phyloP scores from a whole-genome alignment of 2,113 vertebrate species.

The Takifugu flavidus region DNA sequence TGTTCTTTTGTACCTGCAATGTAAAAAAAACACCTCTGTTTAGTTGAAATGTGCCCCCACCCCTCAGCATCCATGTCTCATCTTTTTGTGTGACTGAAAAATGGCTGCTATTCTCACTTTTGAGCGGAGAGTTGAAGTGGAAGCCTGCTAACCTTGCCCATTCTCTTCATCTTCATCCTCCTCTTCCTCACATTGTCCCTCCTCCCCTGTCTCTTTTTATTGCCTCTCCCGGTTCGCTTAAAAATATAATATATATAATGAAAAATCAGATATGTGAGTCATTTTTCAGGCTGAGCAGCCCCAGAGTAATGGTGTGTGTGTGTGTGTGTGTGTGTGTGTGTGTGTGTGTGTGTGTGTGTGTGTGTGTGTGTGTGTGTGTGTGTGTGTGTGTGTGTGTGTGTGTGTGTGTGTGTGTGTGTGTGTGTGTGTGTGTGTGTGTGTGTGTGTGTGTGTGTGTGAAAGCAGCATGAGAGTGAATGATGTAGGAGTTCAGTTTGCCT shows the following conservation, averaged over 20 bases:
- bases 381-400: neutral
- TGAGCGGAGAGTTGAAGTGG: slow-evolving; percentile 21
- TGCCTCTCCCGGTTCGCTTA: slow-evolving; percentile 13
- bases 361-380: neutral
- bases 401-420: slow-evolving; percentile 1
- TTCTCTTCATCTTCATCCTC: slow-evolving; percentile 15
- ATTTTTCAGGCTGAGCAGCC: slow-evolving; percentile 37
- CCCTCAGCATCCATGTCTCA: slow-evolving; percentile 4
- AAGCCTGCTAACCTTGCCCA: slow-evolving; percentile 15
- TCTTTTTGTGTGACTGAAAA: slow-evolving; percentile 7
- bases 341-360: neutral
- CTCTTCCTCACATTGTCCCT: slow-evolving; percentile 13
- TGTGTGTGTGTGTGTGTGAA: neutral
- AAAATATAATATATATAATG: neutral
- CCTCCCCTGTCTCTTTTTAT: neutral
- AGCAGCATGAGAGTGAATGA: slow-evolving; percentile 19
- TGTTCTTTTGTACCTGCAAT: neutral
- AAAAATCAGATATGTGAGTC: slow-evolving; percentile 41
- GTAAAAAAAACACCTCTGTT: slow-evolving; percentile 1
- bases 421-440: neutral
- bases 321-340: slow-evolving; percentile 4
- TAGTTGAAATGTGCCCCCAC: neutral
- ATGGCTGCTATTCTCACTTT: slow-evolving; percentile 13
- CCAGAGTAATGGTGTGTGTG: slow-evolving; percentile 6
- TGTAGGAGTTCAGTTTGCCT: slow-evolving; percentile 61